A percentile compares a stretch with the other conserved stretches of the same genome.
phyloP scores from a whole-genome alignment of 2,888 invertebrate species.

The Xanthostigma xanthostigma region DNA sequence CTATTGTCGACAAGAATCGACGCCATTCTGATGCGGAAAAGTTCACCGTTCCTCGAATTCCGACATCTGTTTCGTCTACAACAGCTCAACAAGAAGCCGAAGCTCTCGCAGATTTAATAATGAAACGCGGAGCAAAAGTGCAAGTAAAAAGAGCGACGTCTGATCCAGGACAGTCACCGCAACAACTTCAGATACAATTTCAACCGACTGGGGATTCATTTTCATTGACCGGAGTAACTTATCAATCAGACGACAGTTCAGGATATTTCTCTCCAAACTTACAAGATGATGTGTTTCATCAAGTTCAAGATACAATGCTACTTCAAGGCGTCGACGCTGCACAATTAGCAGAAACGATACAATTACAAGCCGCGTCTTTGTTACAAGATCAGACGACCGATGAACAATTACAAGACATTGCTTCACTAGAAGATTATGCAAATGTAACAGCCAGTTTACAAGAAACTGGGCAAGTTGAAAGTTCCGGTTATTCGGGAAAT shows the following conservation, averaged over 20 bases:
- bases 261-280: conserved; percentile 47
- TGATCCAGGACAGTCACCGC: conserved; percentile 50
- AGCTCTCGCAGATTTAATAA: conserved; percentile 57
- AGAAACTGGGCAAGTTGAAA: conserved; percentile 31
- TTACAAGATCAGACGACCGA: conserved; percentile 46
- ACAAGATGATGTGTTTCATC: conserved; percentile 64
- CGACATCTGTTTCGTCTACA: conserved; percentile 30
- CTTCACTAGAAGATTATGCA: conserved; percentile 45
- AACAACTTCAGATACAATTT: conserved; percentile 40
- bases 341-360: conserved; percentile 31
- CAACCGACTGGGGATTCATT: conserved; percentile 44
- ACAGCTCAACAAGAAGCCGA: conserved; percentile 51
- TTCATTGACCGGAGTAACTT: conserved; percentile 43
- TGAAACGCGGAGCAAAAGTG: conserved; percentile 52
- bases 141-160: conserved; percentile 61
- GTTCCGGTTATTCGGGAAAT: conserved; percentile 29
- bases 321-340: conserved; percentile 49
- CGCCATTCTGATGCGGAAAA: conserved; percentile 43
- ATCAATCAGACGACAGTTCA: conserved; percentile 41
- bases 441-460: conserved; percentile 40
- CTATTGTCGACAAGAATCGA: conserved; percentile 29
- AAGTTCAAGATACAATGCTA: conserved; percentile 53
- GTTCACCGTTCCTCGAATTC: conserved; percentile 29
- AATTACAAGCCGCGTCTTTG: conserved; percentile 29
- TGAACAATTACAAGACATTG: conserved; percentile 47